Conservation (phyloP, 92 coral and sea anemone genomes). For the Pocillopora meandrina region DNA sequence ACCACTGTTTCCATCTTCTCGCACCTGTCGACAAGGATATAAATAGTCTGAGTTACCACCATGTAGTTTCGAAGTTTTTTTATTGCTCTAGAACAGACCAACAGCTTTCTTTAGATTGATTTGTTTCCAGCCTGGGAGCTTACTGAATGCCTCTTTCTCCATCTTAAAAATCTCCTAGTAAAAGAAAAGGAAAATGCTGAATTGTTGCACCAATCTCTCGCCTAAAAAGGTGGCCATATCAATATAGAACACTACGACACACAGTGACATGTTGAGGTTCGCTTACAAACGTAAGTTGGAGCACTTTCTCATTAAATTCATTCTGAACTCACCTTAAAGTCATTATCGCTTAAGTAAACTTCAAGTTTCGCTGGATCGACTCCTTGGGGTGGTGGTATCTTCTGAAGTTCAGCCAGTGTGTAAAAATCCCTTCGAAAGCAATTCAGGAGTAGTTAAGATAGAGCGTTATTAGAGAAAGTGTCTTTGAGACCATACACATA, state of each 20-base stretch:
- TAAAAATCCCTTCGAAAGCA: slow-evolving; percentile 68
- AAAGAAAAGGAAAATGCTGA: not conserved
- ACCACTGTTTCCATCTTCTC: too few species aligned
- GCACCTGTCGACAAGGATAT: too few species aligned
- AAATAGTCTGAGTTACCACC: not conserved
- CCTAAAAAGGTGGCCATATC: not conserved
- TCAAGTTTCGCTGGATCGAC: slow-evolving; percentile 92
- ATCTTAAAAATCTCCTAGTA: slow-evolving; percentile 79
- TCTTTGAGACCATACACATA: too few species aligned
- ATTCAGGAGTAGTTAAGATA: not conserved
- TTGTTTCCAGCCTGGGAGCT: slow-evolving; percentile 97
- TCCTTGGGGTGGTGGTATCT: slow-evolving; percentile 90
- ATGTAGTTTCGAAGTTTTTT: not conserved
- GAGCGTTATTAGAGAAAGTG: not conserved
- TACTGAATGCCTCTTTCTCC: slow-evolving; percentile 79
- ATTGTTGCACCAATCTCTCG: not conserved
- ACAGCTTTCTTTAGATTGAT: slow-evolving; percentile 85
- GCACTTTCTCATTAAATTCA: not conserved
- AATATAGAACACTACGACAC: too few species aligned
- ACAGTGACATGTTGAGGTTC: too few species aligned
- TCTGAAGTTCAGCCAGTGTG: slow-evolving; percentile 77
- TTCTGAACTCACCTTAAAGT: slow-evolving; percentile 69
- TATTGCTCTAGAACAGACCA: slow-evolving; percentile 71
- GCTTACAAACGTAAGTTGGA: not conserved
- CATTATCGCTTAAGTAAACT: slow-evolving; percentile 71